Base-by-base conservation (phyloP, 1,140 invertebrate species). In the Brachionus rotundiformis region DNA sequence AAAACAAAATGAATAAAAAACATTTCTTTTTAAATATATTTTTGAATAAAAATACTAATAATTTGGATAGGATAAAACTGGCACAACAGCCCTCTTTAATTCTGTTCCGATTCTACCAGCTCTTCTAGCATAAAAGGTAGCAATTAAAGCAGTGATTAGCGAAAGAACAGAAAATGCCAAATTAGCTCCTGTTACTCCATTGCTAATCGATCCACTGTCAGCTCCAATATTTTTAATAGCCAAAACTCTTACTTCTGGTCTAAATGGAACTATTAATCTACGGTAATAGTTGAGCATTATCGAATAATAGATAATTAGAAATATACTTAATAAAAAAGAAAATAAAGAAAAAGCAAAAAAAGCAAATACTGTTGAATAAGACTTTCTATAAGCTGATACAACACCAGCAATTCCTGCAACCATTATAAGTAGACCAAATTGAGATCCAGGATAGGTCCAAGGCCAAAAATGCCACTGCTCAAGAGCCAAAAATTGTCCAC, bases 241-340 rank as follows among this genome's bases (percentile, higher is more conserved):
- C 36, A 68, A 33, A 19, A 68, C 31, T 33, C 63, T 11, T 1
- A 68, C 7, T n/a, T 36, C 29, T 2, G 27, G 63, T 33, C 16
- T 33, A 19, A 19, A 36, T 36, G 29, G 63, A 33, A 63, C 25
- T 63, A 29, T 63, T 13, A 68, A 73, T 27, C 3, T 73, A 16
- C 41, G 39, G 41, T 73, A 73, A n/a, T 44, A 73, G 10, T 44
- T 73, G 4, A 73, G 23, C 68, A 73, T 13, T 27, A 79, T 63
- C 23, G 76, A 79, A 79, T 79, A 79, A 41, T 79, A 79, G n/a
- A 79, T 39, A 11, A 79, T 54, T 16, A 79, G 25, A 63, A 59
- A 79, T 59, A 79, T 79, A 13, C 44, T 31, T 2, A 79, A 63
- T 36, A 79, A 59, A 19, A 59, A 59, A 8, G 76, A 54, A 16